phyloP scores from a whole-genome alignment of 2,888 invertebrate species.

The Plusia festucae region DNA sequence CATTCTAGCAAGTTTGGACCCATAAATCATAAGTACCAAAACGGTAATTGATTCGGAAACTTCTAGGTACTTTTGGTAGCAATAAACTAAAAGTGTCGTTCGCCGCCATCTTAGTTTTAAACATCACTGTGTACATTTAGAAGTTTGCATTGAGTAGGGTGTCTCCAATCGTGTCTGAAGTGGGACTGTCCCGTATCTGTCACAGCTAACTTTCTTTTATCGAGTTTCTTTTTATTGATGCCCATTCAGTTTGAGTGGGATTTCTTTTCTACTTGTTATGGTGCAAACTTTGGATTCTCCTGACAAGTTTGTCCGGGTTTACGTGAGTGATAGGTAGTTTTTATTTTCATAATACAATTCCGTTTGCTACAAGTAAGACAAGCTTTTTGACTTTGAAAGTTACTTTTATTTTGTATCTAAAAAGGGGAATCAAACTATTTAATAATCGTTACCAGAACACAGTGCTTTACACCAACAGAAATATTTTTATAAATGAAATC shows the following conservation, averaged over 20 bases:
- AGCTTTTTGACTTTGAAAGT: neutral
- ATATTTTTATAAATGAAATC: no score
- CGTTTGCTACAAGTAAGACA: neutral
- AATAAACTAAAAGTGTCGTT: conserved; percentile 63
- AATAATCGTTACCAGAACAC: no score
- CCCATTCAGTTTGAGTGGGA: conserved; percentile 45
- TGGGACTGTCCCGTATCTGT: conserved; percentile 59
- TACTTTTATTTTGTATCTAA: neutral
- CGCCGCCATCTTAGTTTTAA: conserved; percentile 60
- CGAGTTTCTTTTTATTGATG: conserved; percentile 64
- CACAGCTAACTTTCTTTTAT: conserved; percentile 69
- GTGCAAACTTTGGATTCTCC: conserved; percentile 40
- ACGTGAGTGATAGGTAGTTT: conserved; percentile 25
- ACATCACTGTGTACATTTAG: conserved; percentile 57
- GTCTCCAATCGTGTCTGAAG: conserved; percentile 58
- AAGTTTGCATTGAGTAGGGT: conserved; percentile 64
- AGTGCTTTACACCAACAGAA: no score
- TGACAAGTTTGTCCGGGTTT: conserved; percentile 40
- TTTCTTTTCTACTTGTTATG: conserved; percentile 51
- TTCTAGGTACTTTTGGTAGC: conserved; percentile 52
- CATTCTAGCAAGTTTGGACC: conserved; percentile 24
- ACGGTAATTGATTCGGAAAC: conserved; percentile 58
- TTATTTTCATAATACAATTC: conserved; percentile 27
- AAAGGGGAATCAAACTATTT: no score
- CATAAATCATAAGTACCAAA: conserved; percentile 56